phyloP scores from a whole-genome alignment of 2,113 vertebrate genomes.

The Spea bombifrons region DNA sequence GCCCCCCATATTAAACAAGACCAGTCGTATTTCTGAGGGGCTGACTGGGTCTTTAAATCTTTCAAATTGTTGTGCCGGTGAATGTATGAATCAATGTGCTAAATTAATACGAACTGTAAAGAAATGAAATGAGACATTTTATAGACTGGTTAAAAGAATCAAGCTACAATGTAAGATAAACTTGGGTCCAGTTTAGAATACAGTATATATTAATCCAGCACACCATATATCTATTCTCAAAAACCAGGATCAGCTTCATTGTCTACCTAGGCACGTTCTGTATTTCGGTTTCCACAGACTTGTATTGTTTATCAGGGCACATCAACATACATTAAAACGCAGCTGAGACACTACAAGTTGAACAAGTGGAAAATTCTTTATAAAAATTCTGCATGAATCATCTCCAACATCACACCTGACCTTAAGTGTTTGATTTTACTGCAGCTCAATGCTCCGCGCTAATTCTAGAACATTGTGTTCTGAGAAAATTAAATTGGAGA shows the following conservation, averaged over 20 bases:
- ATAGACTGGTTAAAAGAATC: too few relatives aligned
- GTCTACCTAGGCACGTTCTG: neutral
- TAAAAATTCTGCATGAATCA: slow-evolving; percentile 40
- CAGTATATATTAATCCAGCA: too few relatives aligned
- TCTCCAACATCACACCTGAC: slow-evolving; percentile 33
- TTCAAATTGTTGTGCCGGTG: too few relatives aligned
- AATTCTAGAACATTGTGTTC: slow-evolving; percentile 56
- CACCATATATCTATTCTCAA: too few relatives aligned
- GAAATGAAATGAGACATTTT: too few relatives aligned
- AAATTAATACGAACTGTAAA: too few relatives aligned
- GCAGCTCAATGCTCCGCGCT: slow-evolving; percentile 49
- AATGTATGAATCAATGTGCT: too few relatives aligned
- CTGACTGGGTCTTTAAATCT: too few relatives aligned
- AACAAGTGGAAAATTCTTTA: slow-evolving; percentile 51
- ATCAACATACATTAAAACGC: slow-evolving; percentile 31
- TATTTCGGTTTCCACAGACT: slow-evolving; percentile 29
- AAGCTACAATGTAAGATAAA: too few relatives aligned
- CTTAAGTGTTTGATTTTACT: slow-evolving; percentile 54
- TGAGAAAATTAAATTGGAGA: slow-evolving; percentile 53
- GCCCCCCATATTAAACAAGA: too few relatives aligned
- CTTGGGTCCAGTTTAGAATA: too few relatives aligned
- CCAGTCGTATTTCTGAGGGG: too few relatives aligned
- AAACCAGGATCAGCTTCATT: neutral
- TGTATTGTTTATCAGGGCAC: slow-evolving; percentile 32
- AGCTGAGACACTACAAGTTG: slow-evolving; percentile 47